phyloP scores from a whole-genome alignment of 2,888 invertebrate genomes.

The Nomada goodeniana region DNA sequence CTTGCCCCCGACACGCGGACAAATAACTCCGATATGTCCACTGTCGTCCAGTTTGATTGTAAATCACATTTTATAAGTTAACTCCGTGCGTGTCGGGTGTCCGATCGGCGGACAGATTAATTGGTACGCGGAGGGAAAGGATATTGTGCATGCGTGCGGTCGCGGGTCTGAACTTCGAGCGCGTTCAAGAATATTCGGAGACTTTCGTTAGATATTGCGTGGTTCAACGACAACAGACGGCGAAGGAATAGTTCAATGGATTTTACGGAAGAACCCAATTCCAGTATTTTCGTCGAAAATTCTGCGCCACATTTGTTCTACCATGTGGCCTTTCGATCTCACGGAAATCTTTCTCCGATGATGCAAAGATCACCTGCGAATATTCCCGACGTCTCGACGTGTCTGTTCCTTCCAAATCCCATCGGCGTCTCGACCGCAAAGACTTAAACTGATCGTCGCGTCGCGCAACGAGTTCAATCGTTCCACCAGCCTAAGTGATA shows the following conservation, averaged over 20 bases:
- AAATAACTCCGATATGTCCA: constrained; percentile 9
- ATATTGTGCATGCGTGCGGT: no score
- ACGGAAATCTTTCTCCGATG: neutral
- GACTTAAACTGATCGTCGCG: neutral
- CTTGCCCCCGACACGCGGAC: neutral
- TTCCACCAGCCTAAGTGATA: neutral
- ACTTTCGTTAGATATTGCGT: no score
- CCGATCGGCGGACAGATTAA: no score
- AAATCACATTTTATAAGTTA: neutral
- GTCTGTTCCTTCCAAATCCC: neutral
- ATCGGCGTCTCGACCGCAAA: neutral
- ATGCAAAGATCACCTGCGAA: neutral
- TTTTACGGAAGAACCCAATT: no score
- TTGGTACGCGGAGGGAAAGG: no score
- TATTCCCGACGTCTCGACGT: neutral
- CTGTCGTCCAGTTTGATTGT: neutral
- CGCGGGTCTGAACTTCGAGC: no score
- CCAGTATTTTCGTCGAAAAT: no score
- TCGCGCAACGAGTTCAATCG: neutral
- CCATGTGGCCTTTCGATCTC: no score
- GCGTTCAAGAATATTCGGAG: no score
- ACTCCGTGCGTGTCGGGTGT: neutral
- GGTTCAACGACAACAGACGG: no score
- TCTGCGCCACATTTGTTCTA: no score
- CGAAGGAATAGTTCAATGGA: no score